Base-by-base conservation (phyloP, 2,797 vertebrate genomes). In the Morus bassanus region DNA sequence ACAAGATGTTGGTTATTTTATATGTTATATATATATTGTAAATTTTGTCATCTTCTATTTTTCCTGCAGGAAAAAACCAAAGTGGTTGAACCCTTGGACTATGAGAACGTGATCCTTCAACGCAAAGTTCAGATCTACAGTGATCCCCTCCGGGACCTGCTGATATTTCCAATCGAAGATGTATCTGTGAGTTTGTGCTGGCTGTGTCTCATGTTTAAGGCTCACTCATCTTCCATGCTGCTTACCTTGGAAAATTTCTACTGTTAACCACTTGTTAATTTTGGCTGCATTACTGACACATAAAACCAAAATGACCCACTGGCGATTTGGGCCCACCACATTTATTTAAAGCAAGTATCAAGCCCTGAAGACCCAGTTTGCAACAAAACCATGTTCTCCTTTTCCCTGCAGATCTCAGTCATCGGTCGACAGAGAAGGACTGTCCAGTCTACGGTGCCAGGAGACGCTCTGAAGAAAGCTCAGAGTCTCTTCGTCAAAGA, bases 121-220 rank as follows among this genome's bases (percentile, higher is more conserved):
- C 98, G 99, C 91, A 99, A 98, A 96, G 98, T 99, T 57, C 99
- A 99, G 98, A 99, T 99, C 98, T 99, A 99, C 98, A 99, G 98
- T 10, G 99, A 99, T 97, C 99, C 99, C 16, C 98, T 99, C 95
- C 97, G 99, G 96, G 99, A 99, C 97, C 97, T 99, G 97, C 98
- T 99, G 94, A 98, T 99, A 97, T 99, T 99, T 97, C 99, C 99
- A 0, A 98, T 99, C 2, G 99, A 99, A 53, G 99, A 99, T 94
- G 98, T 99, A 89, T 99, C 99, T 88, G 99, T 99, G 97, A 99
- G 99, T 98, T 91, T 46, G 35, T 27, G 8, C 82, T 72, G 77
- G 37, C 75, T 64, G 5, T 35, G 88, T 61, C 63, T 85, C 27
- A 0, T 24, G 11, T 53, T 46, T 78, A 56, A 73, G 48, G 18